A percentile compares a stretch with the other conserved stretches of the same genome.
Conservation (phyloP, 2,113 vertebrate genomes). For the Cinclus mexicanus region DNA sequence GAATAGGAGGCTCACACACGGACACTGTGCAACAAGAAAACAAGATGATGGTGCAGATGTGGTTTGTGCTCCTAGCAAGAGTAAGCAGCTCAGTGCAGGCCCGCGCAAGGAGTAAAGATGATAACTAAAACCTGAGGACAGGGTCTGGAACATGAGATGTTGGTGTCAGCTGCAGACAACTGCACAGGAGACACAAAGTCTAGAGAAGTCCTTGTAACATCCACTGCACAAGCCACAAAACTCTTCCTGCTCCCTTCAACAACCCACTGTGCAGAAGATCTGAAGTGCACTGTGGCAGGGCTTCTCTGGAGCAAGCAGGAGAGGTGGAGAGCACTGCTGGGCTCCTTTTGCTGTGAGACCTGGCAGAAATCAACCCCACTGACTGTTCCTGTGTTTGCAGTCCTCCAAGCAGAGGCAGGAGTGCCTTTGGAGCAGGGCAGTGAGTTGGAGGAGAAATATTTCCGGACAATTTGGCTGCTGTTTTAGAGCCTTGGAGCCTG, state of each 20-base stretch:
- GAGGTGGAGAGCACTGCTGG: background rate
- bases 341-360: background rate
- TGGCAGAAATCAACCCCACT: background rate
- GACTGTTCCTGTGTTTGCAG: background rate
- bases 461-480: background rate
- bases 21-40: background rate
- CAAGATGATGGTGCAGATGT: background rate
- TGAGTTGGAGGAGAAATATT: background rate
- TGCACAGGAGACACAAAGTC: slow-evolving; percentile 50
- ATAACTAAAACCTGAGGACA: slow-evolving; percentile 20
- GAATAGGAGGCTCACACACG: background rate
- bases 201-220: background rate
- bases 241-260: background rate
- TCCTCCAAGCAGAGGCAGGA: background rate
- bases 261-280: background rate
- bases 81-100: background rate
- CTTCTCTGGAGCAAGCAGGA: background rate
- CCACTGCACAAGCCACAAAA: slow-evolving; percentile 1
- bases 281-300: background rate
- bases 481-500: background rate
- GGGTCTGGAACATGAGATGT: slow-evolving; percentile 47
- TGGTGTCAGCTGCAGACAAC: slow-evolving; percentile 53
- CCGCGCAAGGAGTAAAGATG: background rate
- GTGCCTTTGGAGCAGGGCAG: rapidly evolving
- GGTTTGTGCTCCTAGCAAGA: background rate